Evolutionary conservation across 2,113 vertebrate species (phyloP), one percentile per base, ranked within the genome.

Genomic region (Peromyscus leucopus): DNA sequence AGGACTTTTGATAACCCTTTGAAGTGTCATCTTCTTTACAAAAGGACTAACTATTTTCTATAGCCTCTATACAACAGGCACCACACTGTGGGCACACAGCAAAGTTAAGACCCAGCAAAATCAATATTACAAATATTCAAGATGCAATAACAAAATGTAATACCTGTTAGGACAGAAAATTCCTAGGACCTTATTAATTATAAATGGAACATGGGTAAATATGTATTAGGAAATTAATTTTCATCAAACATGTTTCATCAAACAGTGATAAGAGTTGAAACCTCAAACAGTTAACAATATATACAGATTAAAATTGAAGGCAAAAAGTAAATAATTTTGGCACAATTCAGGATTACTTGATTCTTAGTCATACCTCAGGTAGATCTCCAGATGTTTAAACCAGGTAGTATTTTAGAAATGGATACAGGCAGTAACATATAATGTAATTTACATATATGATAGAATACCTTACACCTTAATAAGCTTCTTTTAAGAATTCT

Each of bases 51-150:
- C 24, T 72, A 72, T 82, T 91, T 96, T 96, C 80, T 75, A 83
- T 59, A 96, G 51, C 39, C 69, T 42, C 90, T 12, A 3, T 48
- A 93, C n/a, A 92, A 84, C 7, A 72, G 80, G 31, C 92, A 96
- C n/a, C 15, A 71, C 36, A 89, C 6, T 86, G 67, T 92, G 74
- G 79, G 57, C 42, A 76, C 31, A 92, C 42, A 89, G 39, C 15
- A 48, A 92, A 90, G 69, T 67, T 85, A 89, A 93, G 86, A 88
- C 51, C 51, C 82, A 90, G 5, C 2, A 94, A 84, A 90, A 93
- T 67, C n/a, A 89, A 24, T 61, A 92, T 95, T 71, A 76, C 22
- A 93, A 95, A 96, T 87, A 96, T 72, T 86, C 91, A 93, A 97
- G 97, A 69, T 61, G 85, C n/a, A 93, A 75, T 75, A 55, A 17